These are phyloP conservation scores for Galeopsomyia nigrocyanea DNA, from an alignment of 2,888 invertebrate genomes.

Conservation along the genomic window DNA sequence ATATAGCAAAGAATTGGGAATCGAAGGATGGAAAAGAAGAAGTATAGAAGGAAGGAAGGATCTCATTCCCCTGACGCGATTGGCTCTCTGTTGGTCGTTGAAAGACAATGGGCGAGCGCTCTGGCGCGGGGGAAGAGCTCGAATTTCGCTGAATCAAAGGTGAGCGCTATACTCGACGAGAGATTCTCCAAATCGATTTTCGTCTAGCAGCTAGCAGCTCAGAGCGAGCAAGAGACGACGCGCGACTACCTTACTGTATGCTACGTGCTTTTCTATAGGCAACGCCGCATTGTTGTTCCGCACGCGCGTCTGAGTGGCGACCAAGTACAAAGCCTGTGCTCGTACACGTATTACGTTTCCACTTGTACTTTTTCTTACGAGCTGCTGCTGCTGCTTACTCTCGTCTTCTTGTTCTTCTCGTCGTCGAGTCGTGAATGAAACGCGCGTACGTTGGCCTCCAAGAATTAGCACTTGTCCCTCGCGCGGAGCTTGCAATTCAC, in stretches of 20 bases:
- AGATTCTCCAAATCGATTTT: conserved; percentile 60
- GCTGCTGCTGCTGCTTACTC: conserved; percentile 45
- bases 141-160: conserved; percentile 69
- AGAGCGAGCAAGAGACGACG: conserved; percentile 43
- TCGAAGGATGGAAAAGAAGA: background rate
- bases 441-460: conserved; percentile 12
- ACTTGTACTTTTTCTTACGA: conserved; percentile 59
- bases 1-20: too few relatives aligned
- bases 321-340: conserved; percentile 60
- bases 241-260: conserved; percentile 50
- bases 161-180: conserved; percentile 47
- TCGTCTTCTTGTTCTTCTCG: conserved; percentile 1
- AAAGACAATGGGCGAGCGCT: conserved; percentile 64
- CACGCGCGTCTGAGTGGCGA: conserved; percentile 59
- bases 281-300: conserved; percentile 62
- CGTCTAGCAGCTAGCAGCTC: conserved; percentile 55
- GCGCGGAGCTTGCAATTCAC: background rate
- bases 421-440: conserved; percentile 36
- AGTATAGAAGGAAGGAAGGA: background rate
- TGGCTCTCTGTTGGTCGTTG: background rate
- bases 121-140: conserved; percentile 66
- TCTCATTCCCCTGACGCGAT: background rate
- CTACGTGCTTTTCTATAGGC: conserved; percentile 59
- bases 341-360: conserved; percentile 63
- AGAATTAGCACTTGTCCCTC: conserved; percentile 14